phyloP scores from a whole-genome alignment of 2,797 vertebrate species.

The Gadopsis bispinosus region DNA sequence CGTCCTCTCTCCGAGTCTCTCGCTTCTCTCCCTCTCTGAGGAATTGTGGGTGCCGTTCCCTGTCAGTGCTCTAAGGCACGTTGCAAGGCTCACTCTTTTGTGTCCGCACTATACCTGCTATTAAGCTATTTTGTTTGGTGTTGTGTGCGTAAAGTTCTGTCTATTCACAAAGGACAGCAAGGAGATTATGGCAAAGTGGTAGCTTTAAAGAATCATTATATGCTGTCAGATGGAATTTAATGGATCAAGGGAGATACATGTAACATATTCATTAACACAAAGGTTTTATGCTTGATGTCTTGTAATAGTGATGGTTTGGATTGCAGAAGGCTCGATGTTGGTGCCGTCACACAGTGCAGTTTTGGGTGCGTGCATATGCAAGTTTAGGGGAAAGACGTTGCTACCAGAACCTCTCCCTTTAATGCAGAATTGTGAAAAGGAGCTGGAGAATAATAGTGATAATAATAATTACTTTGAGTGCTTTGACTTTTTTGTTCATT shows the following conservation, averaged over 20 bases:
- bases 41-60: conserved; percentile 28
- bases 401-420: neutral
- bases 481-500: conserved; percentile 12
- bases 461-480: neutral
- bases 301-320: neutral
- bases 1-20: conserved; percentile 17
- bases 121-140: conserved; percentile 39
- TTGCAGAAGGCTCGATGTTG: conserved; percentile 1
- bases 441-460: neutral
- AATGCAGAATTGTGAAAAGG: neutral
- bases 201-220: conserved; percentile 6
- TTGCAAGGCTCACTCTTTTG: conserved; percentile 22
- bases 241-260: neutral
- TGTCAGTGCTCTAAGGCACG: conserved; percentile 23
- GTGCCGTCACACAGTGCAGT: neutral
- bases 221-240: neutral
- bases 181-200: conserved; percentile 15
- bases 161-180: neutral
- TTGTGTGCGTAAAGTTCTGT: conserved; percentile 14
- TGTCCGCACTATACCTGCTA: conserved; percentile 42
- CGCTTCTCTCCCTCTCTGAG: neutral
- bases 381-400: neutral
- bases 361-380: neutral
- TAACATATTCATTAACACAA: conserved; percentile 1
- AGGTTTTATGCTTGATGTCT: conserved; percentile 3